Conservation (phyloP, 2,888 invertebrate species). For the Mesorhabditis spiculigera region DNA sequence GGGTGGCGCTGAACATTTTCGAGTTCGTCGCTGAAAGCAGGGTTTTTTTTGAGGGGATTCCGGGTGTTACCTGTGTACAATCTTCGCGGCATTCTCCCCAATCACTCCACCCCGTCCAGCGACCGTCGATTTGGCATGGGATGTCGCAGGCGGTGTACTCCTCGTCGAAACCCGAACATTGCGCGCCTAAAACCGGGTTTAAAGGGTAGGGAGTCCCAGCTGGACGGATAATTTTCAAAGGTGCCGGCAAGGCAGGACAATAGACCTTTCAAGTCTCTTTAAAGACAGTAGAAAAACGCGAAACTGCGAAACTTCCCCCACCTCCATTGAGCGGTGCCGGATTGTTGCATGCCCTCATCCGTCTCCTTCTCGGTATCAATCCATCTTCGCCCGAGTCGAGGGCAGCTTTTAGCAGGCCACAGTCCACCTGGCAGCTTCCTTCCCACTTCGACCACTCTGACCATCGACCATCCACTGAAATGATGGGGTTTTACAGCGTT, state of each 20-base stretch:
- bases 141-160: constrained; percentile 71
- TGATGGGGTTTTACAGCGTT: neutral
- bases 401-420: constrained; percentile 43
- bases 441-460: constrained; percentile 63
- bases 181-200: neutral
- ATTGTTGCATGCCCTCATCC: constrained; percentile 54
- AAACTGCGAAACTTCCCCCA: constrained; percentile 68
- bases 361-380: constrained; percentile 44
- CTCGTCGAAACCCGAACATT: neutral
- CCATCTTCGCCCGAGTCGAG: constrained; percentile 24
- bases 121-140: constrained; percentile 68
- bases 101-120: constrained; percentile 54
- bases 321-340: constrained; percentile 81
- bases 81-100: constrained; percentile 68
- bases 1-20: constrained; percentile 69
- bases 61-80: neutral
- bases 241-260: too few species aligned
- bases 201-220: too few species aligned
- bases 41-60: neutral
- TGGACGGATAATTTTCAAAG: too few species aligned
- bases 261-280: too few species aligned
- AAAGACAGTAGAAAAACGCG: constrained; percentile 69
- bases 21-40: constrained; percentile 70
- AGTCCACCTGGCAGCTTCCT: constrained; percentile 60
- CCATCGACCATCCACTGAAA: constrained; percentile 63